A percentile compares a stretch with the other conserved stretches of the same genome.
Conservation (phyloP, 2,888 invertebrate genomes). For the Thumatha senex region DNA sequence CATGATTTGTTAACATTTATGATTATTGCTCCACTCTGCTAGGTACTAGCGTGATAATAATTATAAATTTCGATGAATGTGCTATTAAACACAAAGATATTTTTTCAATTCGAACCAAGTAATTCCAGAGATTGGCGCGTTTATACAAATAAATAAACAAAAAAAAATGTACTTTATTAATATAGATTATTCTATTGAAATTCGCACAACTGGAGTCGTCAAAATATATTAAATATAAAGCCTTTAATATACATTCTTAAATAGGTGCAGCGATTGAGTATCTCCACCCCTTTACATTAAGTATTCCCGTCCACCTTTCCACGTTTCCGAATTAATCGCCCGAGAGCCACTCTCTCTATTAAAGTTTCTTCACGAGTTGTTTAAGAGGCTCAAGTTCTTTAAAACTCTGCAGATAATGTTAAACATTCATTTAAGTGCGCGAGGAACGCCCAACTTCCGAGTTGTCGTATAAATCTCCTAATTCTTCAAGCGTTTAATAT, state of each 20-base stretch:
- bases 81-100: no score
- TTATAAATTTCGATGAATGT: no score
- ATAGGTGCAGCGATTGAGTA: constrained; percentile 40
- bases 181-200: no score
- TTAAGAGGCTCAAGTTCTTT: constrained; percentile 75
- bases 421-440: constrained; percentile 82
- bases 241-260: constrained; percentile 4
- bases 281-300: constrained; percentile 72
- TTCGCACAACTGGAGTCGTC: no score
- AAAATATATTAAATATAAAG: no score
- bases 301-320: constrained; percentile 75
- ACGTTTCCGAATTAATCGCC: constrained; percentile 79
- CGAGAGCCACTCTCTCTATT: constrained; percentile 75
- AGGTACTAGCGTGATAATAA: no score
- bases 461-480: constrained; percentile 80
- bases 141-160: no score
- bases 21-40: no score
- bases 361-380: constrained; percentile 80
- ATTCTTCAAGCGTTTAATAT: constrained; percentile 82
- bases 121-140: no score
- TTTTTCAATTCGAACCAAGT: no score
- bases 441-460: constrained; percentile 65
- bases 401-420: constrained; percentile 80
- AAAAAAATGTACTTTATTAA: no score
- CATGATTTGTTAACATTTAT: no score